Evolutionary conservation across 2,888 invertebrate species (phyloP).

Genomic region (Euplagia quadripunctaria): DNA sequence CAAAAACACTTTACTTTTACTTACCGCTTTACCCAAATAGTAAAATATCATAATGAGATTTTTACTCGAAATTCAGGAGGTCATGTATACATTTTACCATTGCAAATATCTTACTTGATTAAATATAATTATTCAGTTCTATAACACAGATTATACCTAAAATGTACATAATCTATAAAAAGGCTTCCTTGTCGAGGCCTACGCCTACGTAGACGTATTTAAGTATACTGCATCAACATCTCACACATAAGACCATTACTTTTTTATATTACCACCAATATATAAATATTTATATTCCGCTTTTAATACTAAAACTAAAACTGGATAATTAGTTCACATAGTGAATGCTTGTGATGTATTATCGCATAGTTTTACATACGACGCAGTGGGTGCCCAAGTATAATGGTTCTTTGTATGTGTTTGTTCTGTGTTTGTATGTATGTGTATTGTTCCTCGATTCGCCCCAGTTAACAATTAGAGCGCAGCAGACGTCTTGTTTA

Average conservation of each 20-base stretch:
- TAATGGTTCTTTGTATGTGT: slow-evolving; percentile 25
- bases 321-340: slow-evolving; percentile 28
- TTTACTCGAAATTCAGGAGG: no score
- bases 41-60: no score
- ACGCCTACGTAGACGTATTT: no score
- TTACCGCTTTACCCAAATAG: no score
- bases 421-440: slow-evolving; percentile 19
- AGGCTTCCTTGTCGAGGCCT: not conserved
- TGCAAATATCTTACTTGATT: no score
- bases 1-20: no score
- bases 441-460: slow-evolving; percentile 56
- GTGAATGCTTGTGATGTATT: slow-evolving; percentile 28
- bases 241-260: not conserved
- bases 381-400: slow-evolving; percentile 30
- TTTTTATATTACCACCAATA: slow-evolving; percentile 18
- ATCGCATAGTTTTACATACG: slow-evolving; percentile 36
- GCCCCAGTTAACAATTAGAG: slow-evolving; percentile 65
- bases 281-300: not conserved
- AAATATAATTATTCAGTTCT: no score
- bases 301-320: slow-evolving; percentile 16
- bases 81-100: no score
- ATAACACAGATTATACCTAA: no score
- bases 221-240: no score
- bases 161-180: no score
- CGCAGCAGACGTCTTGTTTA: slow-evolving; percentile 51